Conservation (phyloP, 2,888 invertebrate genomes). For the Leptopilina syphax region DNA sequence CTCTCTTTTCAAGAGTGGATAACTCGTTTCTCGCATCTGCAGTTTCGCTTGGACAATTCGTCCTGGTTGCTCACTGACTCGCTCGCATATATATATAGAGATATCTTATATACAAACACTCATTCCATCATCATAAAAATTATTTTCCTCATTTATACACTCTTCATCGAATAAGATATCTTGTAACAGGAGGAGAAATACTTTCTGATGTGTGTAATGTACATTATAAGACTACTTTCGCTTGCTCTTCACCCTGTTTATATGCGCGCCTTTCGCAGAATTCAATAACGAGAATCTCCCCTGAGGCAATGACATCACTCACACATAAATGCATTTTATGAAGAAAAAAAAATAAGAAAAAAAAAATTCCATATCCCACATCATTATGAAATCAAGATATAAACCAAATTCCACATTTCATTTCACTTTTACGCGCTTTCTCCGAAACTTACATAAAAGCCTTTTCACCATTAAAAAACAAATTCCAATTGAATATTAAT, state of each 20-base stretch:
- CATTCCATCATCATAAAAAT: conserved; percentile 35
- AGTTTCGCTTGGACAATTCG: conserved; percentile 35
- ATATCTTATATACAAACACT: not conserved
- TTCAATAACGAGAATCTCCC: conserved; percentile 10
- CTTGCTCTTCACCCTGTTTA: conserved; percentile 43
- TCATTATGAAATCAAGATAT: not conserved
- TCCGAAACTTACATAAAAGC: conserved; percentile 27
- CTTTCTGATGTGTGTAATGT: conserved; percentile 35
- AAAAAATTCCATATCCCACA: not conserved
- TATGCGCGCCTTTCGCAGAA: not conserved
- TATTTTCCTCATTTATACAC: conserved; percentile 25
- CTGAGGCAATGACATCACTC: conserved; percentile 33
- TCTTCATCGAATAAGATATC: not conserved
- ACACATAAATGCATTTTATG: conserved; percentile 9
- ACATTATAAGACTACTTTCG: conserved; percentile 45
- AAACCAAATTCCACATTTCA: conserved; percentile 10
- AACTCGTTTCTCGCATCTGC: conserved; percentile 27
- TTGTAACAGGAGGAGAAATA: not conserved
- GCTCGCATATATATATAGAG: not conserved
- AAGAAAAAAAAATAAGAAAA: not conserved
- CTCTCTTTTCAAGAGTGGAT: conserved; percentile 13
- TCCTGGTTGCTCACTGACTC: conserved; percentile 32
- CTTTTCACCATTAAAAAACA: conserved; percentile 6
- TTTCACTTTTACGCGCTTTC: conserved; percentile 32
- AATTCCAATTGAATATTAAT: not conserved